Conservation (phyloP, 2,113 vertebrate species). For the Himantopus leucocephalus region DNA sequence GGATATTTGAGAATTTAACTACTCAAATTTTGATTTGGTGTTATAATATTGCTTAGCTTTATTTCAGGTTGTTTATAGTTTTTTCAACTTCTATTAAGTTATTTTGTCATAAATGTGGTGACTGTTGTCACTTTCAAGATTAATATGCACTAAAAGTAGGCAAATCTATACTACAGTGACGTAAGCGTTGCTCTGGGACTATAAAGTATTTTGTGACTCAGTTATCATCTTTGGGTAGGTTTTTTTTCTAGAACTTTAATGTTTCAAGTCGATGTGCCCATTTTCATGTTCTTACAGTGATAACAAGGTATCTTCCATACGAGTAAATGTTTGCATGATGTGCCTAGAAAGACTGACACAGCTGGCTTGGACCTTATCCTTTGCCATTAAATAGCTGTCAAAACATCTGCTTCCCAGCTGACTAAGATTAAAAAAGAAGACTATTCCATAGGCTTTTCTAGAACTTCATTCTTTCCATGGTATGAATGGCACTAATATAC, state of each 20-base stretch:
- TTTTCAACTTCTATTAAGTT: background rate
- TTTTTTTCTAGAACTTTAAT: background rate
- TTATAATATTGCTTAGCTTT: background rate
- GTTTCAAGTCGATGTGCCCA: background rate
- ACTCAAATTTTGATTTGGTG: background rate
- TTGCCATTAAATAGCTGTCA: background rate
- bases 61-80: background rate
- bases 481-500: background rate
- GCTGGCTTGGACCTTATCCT: background rate
- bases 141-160: background rate
- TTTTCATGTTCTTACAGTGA: background rate
- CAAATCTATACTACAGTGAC: background rate
- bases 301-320: background rate
- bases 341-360: background rate
- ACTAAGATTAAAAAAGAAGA: background rate
- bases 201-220: background rate
- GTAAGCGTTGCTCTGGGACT: background rate
- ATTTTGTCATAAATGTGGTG: background rate
- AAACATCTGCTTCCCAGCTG: background rate
- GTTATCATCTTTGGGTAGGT: background rate
- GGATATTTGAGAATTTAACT: background rate
- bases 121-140: conserved; percentile 1
- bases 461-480: background rate
- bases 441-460: background rate
- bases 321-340: background rate